Evolutionary conservation across 2,113 vertebrate genomes (phyloP).

Genomic region (Anolis carolinensis): DNA sequence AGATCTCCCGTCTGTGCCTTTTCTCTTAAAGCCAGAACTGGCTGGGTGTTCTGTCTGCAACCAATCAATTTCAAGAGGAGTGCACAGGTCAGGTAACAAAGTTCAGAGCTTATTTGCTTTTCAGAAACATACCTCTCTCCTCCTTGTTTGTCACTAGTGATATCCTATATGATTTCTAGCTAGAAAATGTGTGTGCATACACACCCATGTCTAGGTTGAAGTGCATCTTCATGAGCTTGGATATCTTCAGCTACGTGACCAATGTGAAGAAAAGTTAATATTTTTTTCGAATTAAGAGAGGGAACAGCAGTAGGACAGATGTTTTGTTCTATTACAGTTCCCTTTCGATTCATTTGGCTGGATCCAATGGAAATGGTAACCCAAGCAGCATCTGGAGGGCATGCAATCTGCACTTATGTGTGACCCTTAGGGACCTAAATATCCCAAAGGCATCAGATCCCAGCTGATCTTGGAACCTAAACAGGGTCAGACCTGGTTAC

Average conservation of each 20-base stretch:
- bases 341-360: neutral
- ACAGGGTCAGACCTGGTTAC: too few species aligned
- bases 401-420: neutral
- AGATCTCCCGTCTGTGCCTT: neutral
- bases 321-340: neutral
- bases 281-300: neutral
- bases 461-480: too few species aligned
- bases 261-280: too few species aligned
- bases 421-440: neutral
- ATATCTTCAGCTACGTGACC: neutral
- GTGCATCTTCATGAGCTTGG: neutral
- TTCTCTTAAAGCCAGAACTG: neutral
- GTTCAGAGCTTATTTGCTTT: constrained; percentile 59
- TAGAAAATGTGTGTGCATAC: neutral
- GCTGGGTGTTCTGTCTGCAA: neutral
- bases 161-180: constrained; percentile 26
- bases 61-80: fast-evolving
- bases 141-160: neutral
- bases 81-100: constrained; percentile 47
- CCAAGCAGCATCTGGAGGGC: neutral
- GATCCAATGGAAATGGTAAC: neutral
- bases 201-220: neutral
- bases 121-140: neutral
- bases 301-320: too few species aligned
- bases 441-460: too few species aligned